Conservation (phyloP, 2,888 invertebrate genomes). For the Meteorus cinctellus region DNA sequence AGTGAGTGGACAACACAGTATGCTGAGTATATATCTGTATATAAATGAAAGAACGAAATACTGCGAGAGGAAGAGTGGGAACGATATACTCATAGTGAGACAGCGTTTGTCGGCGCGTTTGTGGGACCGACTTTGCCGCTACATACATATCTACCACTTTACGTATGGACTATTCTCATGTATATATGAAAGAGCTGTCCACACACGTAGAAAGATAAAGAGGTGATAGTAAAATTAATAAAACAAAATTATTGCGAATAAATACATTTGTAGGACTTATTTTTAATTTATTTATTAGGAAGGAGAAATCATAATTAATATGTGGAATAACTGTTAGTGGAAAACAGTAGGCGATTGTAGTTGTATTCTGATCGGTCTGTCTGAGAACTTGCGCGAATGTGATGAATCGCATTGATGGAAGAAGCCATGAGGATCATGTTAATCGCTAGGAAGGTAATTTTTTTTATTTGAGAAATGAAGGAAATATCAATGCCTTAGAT, state of each 20-base stretch:
- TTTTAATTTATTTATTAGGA: not conserved
- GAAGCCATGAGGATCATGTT: too few relatives aligned
- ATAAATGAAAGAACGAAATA: slow-evolving; percentile 47
- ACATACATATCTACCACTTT: slow-evolving; percentile 48
- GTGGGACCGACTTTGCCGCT: slow-evolving; percentile 66
- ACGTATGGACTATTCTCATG: not conserved
- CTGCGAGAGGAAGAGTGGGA: slow-evolving; percentile 49
- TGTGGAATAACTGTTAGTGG: too few relatives aligned
- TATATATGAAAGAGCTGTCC: not conserved
- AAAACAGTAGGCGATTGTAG: too few relatives aligned
- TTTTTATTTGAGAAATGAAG: too few relatives aligned
- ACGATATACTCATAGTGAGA: slow-evolving; percentile 63
- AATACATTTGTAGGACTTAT: not conserved
- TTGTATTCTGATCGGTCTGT: too few relatives aligned
- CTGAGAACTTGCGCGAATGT: too few relatives aligned
- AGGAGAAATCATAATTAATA: not conserved
- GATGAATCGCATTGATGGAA: too few relatives aligned
- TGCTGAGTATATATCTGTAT: slow-evolving; percentile 48
- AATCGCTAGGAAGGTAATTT: too few relatives aligned
- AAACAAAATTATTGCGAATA: slow-evolving; percentile 2
- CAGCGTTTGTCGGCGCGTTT: slow-evolving; percentile 72
- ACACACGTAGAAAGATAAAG: not conserved
- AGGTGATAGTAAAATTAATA: slow-evolving; percentile 1
- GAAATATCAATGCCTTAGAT: too few relatives aligned
- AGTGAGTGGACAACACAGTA: slow-evolving; percentile 43